Conservation (phyloP, 2,888 invertebrate species). For the Volucella inflata region DNA sequence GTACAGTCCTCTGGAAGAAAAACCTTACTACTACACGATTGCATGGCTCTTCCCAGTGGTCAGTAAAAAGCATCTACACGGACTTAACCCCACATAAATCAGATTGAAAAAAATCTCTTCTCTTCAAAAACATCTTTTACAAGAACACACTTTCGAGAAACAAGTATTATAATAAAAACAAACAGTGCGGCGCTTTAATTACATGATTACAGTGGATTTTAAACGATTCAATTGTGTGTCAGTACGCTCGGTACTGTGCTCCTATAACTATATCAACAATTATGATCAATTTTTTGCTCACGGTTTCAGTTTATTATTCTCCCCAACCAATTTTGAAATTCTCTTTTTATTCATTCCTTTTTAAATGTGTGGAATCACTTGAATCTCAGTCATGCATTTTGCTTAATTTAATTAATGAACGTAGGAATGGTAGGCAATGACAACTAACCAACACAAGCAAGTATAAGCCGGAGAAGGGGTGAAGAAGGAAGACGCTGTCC, state of each 20-base stretch:
- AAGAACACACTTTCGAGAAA: too few relatives aligned
- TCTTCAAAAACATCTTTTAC: too few relatives aligned
- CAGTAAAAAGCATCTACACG: too few relatives aligned
- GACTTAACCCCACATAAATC: too few relatives aligned
- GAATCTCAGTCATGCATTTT: constrained; percentile 69
- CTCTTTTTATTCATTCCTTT: not conserved
- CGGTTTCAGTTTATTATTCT: constrained; percentile 61
- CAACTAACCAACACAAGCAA: not conserved
- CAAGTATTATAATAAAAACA: too few relatives aligned
- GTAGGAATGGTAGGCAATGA: not conserved
- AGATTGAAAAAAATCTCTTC: too few relatives aligned
- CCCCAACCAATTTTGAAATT: constrained; percentile 22
- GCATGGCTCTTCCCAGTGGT: too few relatives aligned
- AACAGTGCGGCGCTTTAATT: constrained; percentile 47
- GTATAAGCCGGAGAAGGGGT: constrained; percentile 1
- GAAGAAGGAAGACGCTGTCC: constrained; percentile 20
- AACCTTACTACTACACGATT: too few relatives aligned
- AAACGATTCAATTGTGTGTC: constrained; percentile 65
- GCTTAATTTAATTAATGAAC: constrained; percentile 69
- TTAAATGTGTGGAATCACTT: constrained; percentile 38
- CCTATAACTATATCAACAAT: constrained; percentile 41
- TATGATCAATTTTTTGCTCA: constrained; percentile 70
- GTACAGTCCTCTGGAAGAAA: too few relatives aligned
- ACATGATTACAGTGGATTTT: constrained; percentile 54
- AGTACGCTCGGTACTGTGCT: not conserved